Percentiles rank a stretch among this genome's conserved stretches.
These are phyloP conservation scores for Panurus biarmicus DNA, from an alignment of 2,113 vertebrate species.

Conservation along the genomic window DNA sequence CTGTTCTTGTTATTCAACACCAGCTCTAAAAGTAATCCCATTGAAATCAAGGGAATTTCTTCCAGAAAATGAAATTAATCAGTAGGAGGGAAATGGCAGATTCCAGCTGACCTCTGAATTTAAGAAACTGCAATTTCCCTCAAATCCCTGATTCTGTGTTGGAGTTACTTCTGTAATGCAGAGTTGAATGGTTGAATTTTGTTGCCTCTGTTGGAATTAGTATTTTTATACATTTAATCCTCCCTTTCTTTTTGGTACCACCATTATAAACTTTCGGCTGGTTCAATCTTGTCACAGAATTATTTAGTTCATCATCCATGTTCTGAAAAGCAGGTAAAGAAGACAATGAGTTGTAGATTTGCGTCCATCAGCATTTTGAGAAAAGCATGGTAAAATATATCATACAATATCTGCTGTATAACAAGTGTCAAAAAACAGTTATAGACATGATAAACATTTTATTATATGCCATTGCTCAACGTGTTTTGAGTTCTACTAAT, in stretches of 20 bases:
- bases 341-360: neutral
- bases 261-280: neutral
- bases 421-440: neutral
- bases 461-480: neutral
- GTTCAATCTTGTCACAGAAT: neutral
- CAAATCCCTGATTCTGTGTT: neutral
- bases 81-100: neutral
- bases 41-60: neutral
- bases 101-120: neutral
- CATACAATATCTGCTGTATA: neutral
- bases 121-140: neutral
- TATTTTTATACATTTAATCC: slow-evolving; percentile 9
- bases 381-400: neutral
- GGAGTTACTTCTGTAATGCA: neutral
- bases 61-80: neutral
- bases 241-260: neutral
- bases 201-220: neutral
- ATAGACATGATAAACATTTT: neutral
- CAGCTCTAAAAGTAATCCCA: neutral
- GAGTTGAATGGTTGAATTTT: neutral
- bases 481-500: neutral
- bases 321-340: neutral
- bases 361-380: neutral
- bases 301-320: neutral
- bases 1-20: neutral